Base-by-base conservation (phyloP, 2,797 vertebrate genomes). In the Oreochromis grahami region DNA sequence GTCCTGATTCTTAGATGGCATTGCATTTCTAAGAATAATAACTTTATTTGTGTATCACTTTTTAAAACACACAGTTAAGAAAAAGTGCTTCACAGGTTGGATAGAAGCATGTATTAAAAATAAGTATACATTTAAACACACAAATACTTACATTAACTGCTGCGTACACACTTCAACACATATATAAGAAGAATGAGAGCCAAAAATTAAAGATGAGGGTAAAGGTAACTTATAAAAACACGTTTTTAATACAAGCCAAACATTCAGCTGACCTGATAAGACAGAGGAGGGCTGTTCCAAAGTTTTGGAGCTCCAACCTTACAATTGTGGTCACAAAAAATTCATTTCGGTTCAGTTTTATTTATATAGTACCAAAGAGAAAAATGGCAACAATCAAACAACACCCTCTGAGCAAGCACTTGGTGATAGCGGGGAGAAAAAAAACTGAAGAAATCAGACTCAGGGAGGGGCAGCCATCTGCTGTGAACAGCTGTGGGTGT, bases 321-420 rank as follows among this genome's bases (percentile, higher is more conserved):
- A 60, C 19, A 60, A 60, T 7, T 34, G 56, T 34, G 29, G 29
- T 19, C 56, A 11, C 56, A 12, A 60, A 60, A 34, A 60, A 60
- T 0, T 60, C 0, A 36, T 5, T 60, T 60, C 56, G 34, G 10
- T 60, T 60, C 29, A 34, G 56, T 60, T 60, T 60, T 60, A 60
- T 60, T 60, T 60, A 60, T 0, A 34, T 60, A 60, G 9, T 34
- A 36, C 56, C 29, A 60, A 60, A 0, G 56, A 34, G 29, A 60
- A 36, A 34, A 60, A 60, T 34, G 15, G 17, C 56, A 60, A 34
- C 17, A n/a, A 60, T 60, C 56, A 60, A 17, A 60, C 32, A 60
- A 34, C 0, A 8, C 3, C 56, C 2, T 58, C 29, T 0, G 32
- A 60, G 32, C 9, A 1, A 60, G 56, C 1, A n/a, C 56, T 60